Conservation (phyloP, 2,888 invertebrate genomes). For the Tricholauxania praeusta region DNA sequence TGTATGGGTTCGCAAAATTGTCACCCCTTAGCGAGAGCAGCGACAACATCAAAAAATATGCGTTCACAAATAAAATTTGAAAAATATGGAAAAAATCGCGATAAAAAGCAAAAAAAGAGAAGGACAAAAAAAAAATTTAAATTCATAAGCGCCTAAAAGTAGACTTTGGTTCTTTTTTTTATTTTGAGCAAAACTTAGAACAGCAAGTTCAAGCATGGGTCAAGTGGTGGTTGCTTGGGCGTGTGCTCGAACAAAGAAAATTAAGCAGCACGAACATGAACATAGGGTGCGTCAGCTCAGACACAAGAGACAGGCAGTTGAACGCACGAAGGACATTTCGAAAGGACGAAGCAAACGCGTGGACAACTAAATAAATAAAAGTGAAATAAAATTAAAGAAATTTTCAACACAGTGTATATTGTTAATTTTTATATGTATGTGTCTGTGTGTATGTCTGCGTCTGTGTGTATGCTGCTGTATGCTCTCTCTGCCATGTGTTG, state of each 20-base stretch:
- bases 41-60: background rate
- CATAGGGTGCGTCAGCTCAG: too few relatives aligned
- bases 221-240: background rate
- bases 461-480: slow-evolving; percentile 5
- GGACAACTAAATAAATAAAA: slow-evolving; percentile 1
- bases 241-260: background rate
- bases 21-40: background rate
- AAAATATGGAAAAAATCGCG: background rate
- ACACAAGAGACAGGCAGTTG: too few relatives aligned
- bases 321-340: background rate
- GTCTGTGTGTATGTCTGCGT: slow-evolving; percentile 1
- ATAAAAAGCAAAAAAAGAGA: background rate
- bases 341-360: background rate
- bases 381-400: background rate
- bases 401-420: background rate
- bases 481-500: background rate
- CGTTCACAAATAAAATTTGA: slow-evolving; percentile 7
- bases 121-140: background rate
- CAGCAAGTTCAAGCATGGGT: background rate
- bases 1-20: slow-evolving; percentile 6
- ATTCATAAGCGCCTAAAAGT: slow-evolving; percentile 6
- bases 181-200: background rate
- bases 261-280: too few relatives aligned
- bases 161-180: background rate
- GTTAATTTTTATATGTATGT: background rate